phyloP scores from a whole-genome alignment of 2,797 vertebrate genomes.

The Myotis myotis region DNA sequence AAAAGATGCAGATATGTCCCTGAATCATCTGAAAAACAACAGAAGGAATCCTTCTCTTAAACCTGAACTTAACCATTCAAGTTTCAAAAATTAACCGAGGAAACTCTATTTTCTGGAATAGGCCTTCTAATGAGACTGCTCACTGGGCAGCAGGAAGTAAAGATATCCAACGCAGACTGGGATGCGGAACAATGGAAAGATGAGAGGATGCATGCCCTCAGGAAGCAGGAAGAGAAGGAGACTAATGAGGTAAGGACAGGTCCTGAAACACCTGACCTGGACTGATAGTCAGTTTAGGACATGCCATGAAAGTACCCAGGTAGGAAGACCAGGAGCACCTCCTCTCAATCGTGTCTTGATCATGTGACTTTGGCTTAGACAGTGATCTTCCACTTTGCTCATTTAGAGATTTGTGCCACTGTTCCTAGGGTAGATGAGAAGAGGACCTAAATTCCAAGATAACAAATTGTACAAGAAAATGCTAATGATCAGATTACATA shows the following conservation, averaged over 20 bases:
- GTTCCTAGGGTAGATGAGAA: neutral
- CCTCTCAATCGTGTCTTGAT: neutral
- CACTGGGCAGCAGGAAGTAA: conserved; percentile 41
- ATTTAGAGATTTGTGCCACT: neutral
- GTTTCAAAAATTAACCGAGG: neutral
- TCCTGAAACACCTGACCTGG: neutral
- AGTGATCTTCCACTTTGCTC: neutral
- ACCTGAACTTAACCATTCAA: neutral
- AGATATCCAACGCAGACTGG: neutral
- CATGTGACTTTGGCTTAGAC: neutral
- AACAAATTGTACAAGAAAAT: neutral
- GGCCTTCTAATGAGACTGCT: conserved; percentile 74
- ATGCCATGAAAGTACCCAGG: neutral
- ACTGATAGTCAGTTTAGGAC: neutral
- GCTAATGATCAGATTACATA: neutral
- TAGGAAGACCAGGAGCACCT: neutral
- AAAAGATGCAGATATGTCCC: neutral
- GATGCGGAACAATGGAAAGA: neutral
- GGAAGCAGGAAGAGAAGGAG: no score
- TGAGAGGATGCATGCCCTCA: neutral
- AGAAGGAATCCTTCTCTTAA: neutral
- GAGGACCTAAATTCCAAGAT: no score
- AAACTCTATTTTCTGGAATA: conserved; percentile 50
- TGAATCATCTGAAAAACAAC: neutral
- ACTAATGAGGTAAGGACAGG: neutral